Evolutionary conservation across 1,140 invertebrate genomes (phyloP).

Genomic region (Camponotus vicinus): DNA sequence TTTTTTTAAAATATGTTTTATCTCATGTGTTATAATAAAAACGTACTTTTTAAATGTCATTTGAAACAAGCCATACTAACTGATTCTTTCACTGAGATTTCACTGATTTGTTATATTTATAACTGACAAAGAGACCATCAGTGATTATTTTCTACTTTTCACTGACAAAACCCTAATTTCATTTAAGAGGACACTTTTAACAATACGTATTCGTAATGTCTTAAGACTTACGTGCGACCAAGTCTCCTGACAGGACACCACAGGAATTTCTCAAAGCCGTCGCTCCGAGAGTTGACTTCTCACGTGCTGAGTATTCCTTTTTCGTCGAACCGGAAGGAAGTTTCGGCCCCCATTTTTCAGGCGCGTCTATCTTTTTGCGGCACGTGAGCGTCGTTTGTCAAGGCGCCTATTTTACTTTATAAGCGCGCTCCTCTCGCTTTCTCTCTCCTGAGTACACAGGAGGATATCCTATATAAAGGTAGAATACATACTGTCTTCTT

Average conservation of each 20-base stretch:
- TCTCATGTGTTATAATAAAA: too few species aligned
- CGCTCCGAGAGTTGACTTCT: constrained; percentile 39
- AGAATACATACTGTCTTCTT: too few species aligned
- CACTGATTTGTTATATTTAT: too few species aligned
- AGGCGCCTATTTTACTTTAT: constrained; percentile 58
- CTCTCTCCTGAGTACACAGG: background rate
- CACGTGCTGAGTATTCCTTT: constrained; percentile 53
- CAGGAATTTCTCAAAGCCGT: constrained; percentile 44
- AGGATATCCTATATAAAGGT: too few species aligned
- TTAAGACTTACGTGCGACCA: background rate
- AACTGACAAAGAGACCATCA: too few species aligned
- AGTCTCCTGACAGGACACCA: background rate
- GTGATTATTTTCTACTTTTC: too few species aligned
- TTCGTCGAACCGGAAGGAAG: constrained; percentile 52
- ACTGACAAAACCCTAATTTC: too few species aligned
- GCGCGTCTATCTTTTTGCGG: constrained; percentile 55
- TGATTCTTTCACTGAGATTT: too few species aligned
- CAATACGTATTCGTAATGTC: background rate
- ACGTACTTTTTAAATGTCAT: too few species aligned
- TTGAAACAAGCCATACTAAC: too few species aligned
- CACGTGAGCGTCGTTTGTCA: constrained; percentile 62
- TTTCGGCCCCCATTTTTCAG: constrained; percentile 58
- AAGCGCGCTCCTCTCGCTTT: constrained; percentile 1
- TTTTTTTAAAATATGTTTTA: too few species aligned
- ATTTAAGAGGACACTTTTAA: too few species aligned